These are phyloP conservation scores for Drosophila erecta DNA, from an alignment of 1,140 invertebrate species.

Conservation along the genomic window DNA sequence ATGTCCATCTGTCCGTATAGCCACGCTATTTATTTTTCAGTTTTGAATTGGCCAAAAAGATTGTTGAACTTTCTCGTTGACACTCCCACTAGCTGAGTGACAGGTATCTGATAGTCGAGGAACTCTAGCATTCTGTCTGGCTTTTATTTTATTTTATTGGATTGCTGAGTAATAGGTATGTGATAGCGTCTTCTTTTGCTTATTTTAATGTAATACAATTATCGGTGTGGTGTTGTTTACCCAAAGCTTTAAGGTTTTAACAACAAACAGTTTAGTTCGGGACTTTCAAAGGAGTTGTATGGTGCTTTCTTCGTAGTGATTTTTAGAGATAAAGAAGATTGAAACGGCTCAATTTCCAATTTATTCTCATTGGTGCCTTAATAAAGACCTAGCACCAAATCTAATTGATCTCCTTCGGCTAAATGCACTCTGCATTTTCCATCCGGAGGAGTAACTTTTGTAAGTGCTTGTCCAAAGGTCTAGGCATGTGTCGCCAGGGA, in stretches of 20 bases:
- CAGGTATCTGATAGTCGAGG: no score
- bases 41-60: no score
- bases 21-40: no score
- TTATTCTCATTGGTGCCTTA: conserved; percentile 7
- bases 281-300: no score
- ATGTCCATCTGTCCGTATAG: no score
- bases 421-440: conserved; percentile 20
- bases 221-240: neutral
- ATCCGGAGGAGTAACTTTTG: conserved; percentile 48
- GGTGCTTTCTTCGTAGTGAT: neutral
- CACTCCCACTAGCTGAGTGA: no score
- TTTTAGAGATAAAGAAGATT: neutral
- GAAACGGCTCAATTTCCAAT: conserved; percentile 60
- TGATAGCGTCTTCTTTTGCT: no score
- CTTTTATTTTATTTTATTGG: no score
- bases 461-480: conserved; percentile 57
- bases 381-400: conserved; percentile 55
- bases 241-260: neutral
- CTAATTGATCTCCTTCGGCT: conserved; percentile 60
- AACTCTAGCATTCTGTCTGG: no score
- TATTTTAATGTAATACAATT: no score
- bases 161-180: no score
- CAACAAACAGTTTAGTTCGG: neutral
- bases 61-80: no score
- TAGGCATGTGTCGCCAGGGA: conserved; percentile 56